These are phyloP conservation scores for Orthosia incerta DNA, from an alignment of 2,888 invertebrate genomes.

Conservation along the genomic window DNA sequence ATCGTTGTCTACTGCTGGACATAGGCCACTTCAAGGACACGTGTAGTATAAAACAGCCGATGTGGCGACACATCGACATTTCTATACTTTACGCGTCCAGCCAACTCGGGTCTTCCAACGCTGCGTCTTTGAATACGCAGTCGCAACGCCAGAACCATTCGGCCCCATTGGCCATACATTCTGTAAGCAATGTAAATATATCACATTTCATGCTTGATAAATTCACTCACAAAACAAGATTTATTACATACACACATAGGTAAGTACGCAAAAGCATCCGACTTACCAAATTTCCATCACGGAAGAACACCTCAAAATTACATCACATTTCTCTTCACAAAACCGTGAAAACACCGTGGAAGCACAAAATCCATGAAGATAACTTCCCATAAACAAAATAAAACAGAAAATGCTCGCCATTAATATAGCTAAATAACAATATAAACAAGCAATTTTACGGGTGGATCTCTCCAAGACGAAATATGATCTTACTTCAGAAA, in stretches of 20 bases:
- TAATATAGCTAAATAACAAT: slow-evolving; percentile 55
- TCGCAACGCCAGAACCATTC: too few species aligned
- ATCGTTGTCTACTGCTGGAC: too few species aligned
- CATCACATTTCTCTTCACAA: slow-evolving; percentile 33
- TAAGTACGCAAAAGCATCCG: not conserved
- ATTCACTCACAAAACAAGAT: slow-evolving; percentile 10
- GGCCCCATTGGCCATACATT: not conserved
- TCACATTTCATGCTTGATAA: not conserved
- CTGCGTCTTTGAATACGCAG: too few species aligned
- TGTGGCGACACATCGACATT: too few species aligned
- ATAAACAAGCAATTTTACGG: slow-evolving; percentile 57
- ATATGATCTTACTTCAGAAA: slow-evolving; percentile 61
- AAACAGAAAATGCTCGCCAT: slow-evolving; percentile 45
- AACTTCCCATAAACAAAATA: slow-evolving; percentile 54
- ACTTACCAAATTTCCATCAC: slow-evolving; percentile 13
- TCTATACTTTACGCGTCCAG: too few species aligned
- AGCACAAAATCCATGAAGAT: slow-evolving; percentile 37
- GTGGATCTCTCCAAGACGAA: slow-evolving; percentile 52
- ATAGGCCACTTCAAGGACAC: too few species aligned
- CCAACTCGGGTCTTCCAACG: too few species aligned
- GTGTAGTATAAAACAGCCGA: too few species aligned
- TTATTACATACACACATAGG: not conserved
- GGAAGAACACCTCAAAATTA: slow-evolving; percentile 25
- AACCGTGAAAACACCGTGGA: slow-evolving; percentile 33
- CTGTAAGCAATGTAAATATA: not conserved